Evolutionary conservation across 2,797 vertebrate genomes (phyloP).

Genomic region (Podargus strigoides): DNA sequence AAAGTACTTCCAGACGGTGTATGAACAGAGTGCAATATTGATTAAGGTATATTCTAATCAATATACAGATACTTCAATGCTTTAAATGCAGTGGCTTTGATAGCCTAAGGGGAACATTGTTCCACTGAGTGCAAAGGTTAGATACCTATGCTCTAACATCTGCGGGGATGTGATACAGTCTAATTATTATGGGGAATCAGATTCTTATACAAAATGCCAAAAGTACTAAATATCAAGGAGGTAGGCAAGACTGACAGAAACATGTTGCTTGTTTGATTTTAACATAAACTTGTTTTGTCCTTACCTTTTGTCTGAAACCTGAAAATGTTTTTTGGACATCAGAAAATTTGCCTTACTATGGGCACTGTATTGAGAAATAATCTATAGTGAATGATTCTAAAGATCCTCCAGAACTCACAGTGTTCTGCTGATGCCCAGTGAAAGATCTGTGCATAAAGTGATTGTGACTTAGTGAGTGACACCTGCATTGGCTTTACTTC

Average conservation of each 20-base stretch:
- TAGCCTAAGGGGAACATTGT: background rate
- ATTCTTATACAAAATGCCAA: background rate
- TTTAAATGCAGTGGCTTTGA: constrained; percentile 43
- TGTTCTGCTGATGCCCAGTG: background rate
- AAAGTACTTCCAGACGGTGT: constrained; percentile 35
- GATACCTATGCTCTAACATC: background rate
- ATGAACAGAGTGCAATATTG: constrained; percentile 60
- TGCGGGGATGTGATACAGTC: background rate
- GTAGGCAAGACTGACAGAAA: background rate
- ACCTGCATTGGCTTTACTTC: background rate
- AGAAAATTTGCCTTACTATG: background rate
- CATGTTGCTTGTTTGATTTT: background rate
- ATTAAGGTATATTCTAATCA: constrained; percentile 67
- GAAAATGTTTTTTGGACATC: background rate
- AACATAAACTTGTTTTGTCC: background rate
- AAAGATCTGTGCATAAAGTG: background rate
- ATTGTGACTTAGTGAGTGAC: background rate
- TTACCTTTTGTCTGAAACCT: background rate
- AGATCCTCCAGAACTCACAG: background rate
- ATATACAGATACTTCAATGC: constrained; percentile 37
- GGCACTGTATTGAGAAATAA: background rate
- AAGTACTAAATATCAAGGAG: background rate
- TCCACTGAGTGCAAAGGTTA: constrained; percentile 45
- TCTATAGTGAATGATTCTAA: background rate
- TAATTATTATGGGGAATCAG: background rate